These are phyloP conservation scores for Oryzias melastigma DNA, from an alignment of 2,113 vertebrate genomes.

Conservation along the genomic window DNA sequence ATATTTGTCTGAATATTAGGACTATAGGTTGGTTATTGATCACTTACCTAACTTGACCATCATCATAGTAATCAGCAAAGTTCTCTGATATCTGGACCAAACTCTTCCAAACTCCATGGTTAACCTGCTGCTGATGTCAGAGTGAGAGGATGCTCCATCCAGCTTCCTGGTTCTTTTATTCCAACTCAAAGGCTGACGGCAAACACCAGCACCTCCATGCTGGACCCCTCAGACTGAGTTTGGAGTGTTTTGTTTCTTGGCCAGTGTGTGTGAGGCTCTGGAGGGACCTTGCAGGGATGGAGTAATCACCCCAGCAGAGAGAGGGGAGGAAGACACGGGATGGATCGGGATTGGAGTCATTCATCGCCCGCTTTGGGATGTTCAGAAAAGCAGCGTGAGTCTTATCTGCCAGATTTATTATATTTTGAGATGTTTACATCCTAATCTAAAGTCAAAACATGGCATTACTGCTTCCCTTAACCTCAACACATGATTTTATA, in stretches of 20 bases:
- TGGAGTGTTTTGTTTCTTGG: conserved; percentile 18
- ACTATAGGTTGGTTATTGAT: background rate
- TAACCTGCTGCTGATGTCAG: background rate
- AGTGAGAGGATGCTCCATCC: conserved; percentile 35
- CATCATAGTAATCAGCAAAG: conserved; percentile 66
- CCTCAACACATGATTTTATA: too few relatives aligned
- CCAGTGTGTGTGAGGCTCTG: conserved; percentile 30
- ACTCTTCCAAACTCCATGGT: conserved; percentile 70
- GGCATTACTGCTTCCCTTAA: too few relatives aligned
- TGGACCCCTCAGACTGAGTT: conserved; percentile 26
- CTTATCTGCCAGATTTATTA: background rate
- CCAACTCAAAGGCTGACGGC: conserved; percentile 20
- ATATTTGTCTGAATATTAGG: background rate
- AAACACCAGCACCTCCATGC: conserved; percentile 26
- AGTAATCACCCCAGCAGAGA: conserved; percentile 65
- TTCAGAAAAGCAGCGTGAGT: background rate
- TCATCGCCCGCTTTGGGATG: background rate
- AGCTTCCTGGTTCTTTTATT: conserved; percentile 7
- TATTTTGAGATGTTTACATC: background rate
- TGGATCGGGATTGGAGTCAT: conserved; percentile 44
- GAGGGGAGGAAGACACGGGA: conserved; percentile 54
- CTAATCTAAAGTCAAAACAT: too few relatives aligned
- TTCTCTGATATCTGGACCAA: conserved; percentile 59
- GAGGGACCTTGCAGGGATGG: conserved; percentile 46
- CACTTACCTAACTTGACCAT: conserved; percentile 77